Percentiles rank a stretch among this genome's conserved stretches.
Conservation (phyloP, 2,797 vertebrate species). For the Sebastes alutus region DNA sequence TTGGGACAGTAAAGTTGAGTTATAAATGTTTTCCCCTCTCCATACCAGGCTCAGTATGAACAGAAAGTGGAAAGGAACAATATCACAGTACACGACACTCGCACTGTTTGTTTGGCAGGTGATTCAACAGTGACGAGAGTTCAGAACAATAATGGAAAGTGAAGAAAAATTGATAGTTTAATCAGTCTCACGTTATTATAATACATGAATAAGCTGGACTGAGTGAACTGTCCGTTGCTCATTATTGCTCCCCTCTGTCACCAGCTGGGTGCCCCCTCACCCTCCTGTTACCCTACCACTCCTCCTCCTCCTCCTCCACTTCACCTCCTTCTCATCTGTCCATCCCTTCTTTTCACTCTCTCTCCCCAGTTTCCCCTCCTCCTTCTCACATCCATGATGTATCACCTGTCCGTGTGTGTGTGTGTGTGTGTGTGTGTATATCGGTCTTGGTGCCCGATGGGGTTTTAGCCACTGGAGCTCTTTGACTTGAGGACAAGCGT, state of each 20-base stretch:
- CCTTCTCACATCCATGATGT: constrained; percentile 67
- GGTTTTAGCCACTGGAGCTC: constrained; percentile 50
- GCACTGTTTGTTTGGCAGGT: not conserved
- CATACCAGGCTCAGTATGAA: not conserved
- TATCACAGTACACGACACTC: not conserved
- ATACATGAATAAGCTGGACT: constrained; percentile 21
- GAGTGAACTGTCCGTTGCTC: constrained; percentile 35
- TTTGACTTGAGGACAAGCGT: constrained; percentile 60
- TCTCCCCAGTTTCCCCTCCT: constrained; percentile 13
- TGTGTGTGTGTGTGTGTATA: constrained; percentile 26
- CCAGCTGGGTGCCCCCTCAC: constrained; percentile 31
- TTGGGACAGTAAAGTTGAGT: not conserved
- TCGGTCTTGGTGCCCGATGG: constrained; percentile 28
- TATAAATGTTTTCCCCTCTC: not conserved
- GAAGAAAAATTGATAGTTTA: not conserved
- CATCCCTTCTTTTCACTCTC: constrained; percentile 36
- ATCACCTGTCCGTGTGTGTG: constrained; percentile 79
- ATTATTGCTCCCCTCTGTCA: constrained; percentile 37
- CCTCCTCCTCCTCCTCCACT: constrained; percentile 23
- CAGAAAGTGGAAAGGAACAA: not conserved
- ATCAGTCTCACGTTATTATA: constrained; percentile 8
- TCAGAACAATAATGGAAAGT: not conserved
- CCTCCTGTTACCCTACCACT: not conserved
- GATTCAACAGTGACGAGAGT: not conserved
- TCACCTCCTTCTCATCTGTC: constrained; percentile 68